These are phyloP conservation scores for Solenopsis fugax DNA, from an alignment of 1,140 invertebrate species.

Conservation along the genomic window DNA sequence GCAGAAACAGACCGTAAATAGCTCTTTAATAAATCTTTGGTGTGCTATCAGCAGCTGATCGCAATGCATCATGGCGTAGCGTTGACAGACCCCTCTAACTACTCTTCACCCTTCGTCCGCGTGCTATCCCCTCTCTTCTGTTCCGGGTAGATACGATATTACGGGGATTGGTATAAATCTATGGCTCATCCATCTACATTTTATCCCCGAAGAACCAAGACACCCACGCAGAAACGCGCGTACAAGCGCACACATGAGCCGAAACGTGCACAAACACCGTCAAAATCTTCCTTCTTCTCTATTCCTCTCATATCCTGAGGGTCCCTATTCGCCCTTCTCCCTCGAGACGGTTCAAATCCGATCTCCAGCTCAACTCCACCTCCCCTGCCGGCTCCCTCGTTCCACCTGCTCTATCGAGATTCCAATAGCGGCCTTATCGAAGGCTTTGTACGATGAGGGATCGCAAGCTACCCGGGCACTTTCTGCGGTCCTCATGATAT, in stretches of 20 bases:
- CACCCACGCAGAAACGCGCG: conserved; percentile 59
- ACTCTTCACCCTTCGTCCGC: conserved; percentile 76
- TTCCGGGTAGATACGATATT: conserved; percentile 81
- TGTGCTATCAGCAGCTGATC: conserved; percentile 83
- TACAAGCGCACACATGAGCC: conserved; percentile 18
- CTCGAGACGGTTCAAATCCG: conserved; percentile 82
- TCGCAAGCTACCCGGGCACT: conserved; percentile 80
- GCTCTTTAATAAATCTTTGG: conserved; percentile 82
- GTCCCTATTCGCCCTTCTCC: conserved; percentile 69
- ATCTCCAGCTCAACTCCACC: conserved; percentile 76
- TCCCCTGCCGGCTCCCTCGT: not conserved
- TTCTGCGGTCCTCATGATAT: conserved; percentile 81
- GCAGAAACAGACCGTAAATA: conserved; percentile 68
- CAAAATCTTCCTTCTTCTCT: conserved; percentile 58
- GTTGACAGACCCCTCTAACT: conserved; percentile 82
- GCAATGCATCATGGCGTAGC: conserved; percentile 82
- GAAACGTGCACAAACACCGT: conserved; percentile 60
- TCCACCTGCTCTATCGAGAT: conserved; percentile 81
- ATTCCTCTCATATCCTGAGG: conserved; percentile 53
- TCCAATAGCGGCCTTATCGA: conserved; percentile 85
- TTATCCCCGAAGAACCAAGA: conserved; percentile 79
- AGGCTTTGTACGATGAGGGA: conserved; percentile 84
- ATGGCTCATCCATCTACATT: conserved; percentile 85
- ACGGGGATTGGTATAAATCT: conserved; percentile 84
- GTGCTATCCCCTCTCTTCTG: conserved; percentile 68